A percentile compares a stretch with the other conserved stretches of the same genome.
These are phyloP conservation scores for Zele albiditarsus DNA, from an alignment of 2,888 invertebrate species.

Conservation along the genomic window DNA sequence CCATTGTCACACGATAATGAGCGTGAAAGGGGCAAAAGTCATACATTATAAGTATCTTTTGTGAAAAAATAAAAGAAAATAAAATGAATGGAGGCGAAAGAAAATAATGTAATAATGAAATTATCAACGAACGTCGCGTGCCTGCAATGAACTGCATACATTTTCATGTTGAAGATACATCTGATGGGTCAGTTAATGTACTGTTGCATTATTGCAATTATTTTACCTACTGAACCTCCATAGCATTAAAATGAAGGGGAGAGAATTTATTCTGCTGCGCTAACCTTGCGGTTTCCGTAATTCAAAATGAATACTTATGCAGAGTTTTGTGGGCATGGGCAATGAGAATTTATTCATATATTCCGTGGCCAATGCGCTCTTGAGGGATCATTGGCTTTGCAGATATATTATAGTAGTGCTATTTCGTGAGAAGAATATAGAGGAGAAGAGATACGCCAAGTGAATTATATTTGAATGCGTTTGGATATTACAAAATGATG, in stretches of 20 bases:
- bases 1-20: slow-evolving; percentile 33
- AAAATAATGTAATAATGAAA: slow-evolving; percentile 3
- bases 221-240: slow-evolving; percentile 14
- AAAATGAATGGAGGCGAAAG: not conserved
- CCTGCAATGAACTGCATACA: slow-evolving; percentile 8
- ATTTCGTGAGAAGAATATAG: not conserved
- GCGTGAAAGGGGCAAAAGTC: slow-evolving; percentile 24
- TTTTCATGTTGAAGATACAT: not conserved
- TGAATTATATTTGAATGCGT: not conserved
- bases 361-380: not conserved
- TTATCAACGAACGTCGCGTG: slow-evolving; percentile 25
- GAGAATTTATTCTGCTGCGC: slow-evolving; percentile 13
- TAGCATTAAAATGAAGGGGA: not conserved
- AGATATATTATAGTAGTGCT: not conserved
- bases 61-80: not conserved
- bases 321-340: not conserved
- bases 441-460: not conserved
- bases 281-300: slow-evolving; percentile 35
- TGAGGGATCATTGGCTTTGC: not conserved
- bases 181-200: slow-evolving; percentile 14
- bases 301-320: slow-evolving; percentile 9
- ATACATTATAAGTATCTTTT: slow-evolving; percentile 2
- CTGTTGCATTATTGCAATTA: slow-evolving; percentile 28
- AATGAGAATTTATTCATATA: not conserved
- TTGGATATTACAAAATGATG: not conserved